Conservation (phyloP, 2,888 invertebrate species). For the Zaprionus obscuricornis region DNA sequence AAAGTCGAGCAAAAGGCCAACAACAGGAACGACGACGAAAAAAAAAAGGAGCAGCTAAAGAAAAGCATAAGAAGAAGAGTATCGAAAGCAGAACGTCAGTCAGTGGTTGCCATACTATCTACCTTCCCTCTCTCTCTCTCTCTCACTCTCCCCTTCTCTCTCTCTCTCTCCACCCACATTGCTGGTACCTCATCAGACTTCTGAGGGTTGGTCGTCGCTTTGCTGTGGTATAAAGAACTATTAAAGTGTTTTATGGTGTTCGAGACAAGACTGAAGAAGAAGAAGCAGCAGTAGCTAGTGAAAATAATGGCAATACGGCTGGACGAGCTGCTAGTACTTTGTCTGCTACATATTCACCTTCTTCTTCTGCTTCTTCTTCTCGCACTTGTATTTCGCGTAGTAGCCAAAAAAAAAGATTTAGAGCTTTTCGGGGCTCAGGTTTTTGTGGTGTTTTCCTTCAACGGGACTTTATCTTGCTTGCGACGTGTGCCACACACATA, state of each 20-base stretch:
- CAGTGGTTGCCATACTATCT: slow-evolving; percentile 17
- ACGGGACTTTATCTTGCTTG: slow-evolving; percentile 4
- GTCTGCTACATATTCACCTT: too few species aligned
- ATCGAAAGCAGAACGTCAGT: slow-evolving; percentile 45
- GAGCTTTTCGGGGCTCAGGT: slow-evolving; percentile 58
- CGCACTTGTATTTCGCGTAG: too few species aligned
- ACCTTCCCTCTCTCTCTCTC: too few species aligned
- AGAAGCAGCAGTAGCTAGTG: slow-evolving; percentile 58
- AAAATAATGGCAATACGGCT: slow-evolving; percentile 81
- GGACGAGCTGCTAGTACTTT: too few species aligned
- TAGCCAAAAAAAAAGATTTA: too few species aligned
- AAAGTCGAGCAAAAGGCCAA: slow-evolving; percentile 41
- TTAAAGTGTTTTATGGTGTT: slow-evolving; percentile 83
- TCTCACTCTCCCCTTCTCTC: neutral
- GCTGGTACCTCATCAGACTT: neutral
- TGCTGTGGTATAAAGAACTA: slow-evolving; percentile 74
- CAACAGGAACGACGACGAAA: too few species aligned
- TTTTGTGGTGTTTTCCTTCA: slow-evolving; percentile 5
- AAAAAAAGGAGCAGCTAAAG: slow-evolving; percentile 51
- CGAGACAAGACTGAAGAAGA: slow-evolving; percentile 83
- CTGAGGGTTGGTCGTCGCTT: slow-evolving; percentile 19
- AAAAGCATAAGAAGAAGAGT: slow-evolving; percentile 36
- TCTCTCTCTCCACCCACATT: neutral
- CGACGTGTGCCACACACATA: too few species aligned
- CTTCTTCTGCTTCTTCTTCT: too few species aligned